Percentiles rank a stretch among this genome's conserved stretches.
phyloP scores from a whole-genome alignment of 2,113 vertebrate genomes.

The Corythornis vintsioides region DNA sequence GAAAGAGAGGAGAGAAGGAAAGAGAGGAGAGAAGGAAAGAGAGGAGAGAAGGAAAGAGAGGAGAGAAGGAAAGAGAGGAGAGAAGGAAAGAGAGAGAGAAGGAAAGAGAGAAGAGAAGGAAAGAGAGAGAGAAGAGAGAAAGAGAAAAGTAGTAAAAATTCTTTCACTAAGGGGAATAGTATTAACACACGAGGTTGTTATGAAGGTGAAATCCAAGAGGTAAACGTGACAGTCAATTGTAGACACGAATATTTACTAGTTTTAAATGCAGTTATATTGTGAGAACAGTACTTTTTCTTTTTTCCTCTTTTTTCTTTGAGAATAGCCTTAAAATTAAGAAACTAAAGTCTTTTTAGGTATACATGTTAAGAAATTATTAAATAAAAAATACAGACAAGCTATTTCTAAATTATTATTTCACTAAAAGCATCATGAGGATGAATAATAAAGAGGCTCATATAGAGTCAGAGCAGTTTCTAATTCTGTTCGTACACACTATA shows the following conservation, averaged over 20 bases:
- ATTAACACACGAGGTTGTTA: rapidly evolving
- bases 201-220: neutral
- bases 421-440: neutral
- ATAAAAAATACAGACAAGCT: neutral
- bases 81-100: too few relatives aligned
- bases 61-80: too few relatives aligned
- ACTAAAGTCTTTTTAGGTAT: neutral
- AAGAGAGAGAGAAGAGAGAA: too few relatives aligned
- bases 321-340: neutral
- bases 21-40: too few relatives aligned
- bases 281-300: neutral
- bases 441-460: neutral
- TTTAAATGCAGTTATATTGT: neutral
- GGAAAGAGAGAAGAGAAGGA: too few relatives aligned
- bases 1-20: too few relatives aligned
- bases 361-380: neutral
- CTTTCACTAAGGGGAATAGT: neutral
- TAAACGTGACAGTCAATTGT: neutral
- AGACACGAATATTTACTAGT: neutral
- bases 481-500: slow-evolving; percentile 16
- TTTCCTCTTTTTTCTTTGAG: neutral
- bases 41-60: too few relatives aligned
- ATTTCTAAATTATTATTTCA: neutral
- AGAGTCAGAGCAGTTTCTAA: neutral
- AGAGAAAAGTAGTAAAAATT: neutral